Base-by-base conservation (phyloP, 2,797 vertebrate species). In the Bryconaethiops microstoma region DNA sequence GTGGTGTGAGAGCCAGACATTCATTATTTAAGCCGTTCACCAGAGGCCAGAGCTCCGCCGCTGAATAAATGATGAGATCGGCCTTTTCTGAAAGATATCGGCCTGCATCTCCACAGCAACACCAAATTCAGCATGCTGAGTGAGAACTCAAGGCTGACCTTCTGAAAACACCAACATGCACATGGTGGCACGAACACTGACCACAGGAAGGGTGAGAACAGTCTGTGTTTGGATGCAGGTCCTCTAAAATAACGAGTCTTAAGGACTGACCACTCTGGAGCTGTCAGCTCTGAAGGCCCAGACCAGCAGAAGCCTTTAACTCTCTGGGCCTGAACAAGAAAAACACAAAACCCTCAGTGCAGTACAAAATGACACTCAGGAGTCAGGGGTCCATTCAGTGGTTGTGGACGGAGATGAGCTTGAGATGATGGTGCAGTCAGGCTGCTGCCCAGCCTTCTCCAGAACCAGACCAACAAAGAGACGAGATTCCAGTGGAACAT, bases 1-100 rank as follows among this genome's bases (percentile, higher is more conserved):
- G 85, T 81, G 35, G 48, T 65, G 83, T 78, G 79, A 79, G 63
- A 60, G 72, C 83, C 72, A 17, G 70, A 67, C 71, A 92, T 95
- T 60, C 74, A 94, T 94, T 91, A 95, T 94, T 95, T 67, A 95
- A 82, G 60, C 67, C 12, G 39, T 76, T 79, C 77, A 54, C 70
- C 48, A 76, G 71, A 55, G 16, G 82, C 86, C 86, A 57, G 65
- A 85, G 85, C 74, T 84, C 84, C 42, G 76, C 17, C 81, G 14
- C 88, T 92, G 71, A 91, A 94, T 90, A 70, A 93, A 84, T 87
- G 73, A 93, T 92, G 89, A 92, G 84, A 14, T 35, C 48, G 57
- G 76, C n/a, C 72, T 87, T 82, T 88, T 81, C 78, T 75, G 39
- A 86, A 83, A 63, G 74, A 35, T 72, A 74, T 17, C 40, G 35